phyloP scores from a whole-genome alignment of 1,140 invertebrate species.

The Harpegnathos saltator region DNA sequence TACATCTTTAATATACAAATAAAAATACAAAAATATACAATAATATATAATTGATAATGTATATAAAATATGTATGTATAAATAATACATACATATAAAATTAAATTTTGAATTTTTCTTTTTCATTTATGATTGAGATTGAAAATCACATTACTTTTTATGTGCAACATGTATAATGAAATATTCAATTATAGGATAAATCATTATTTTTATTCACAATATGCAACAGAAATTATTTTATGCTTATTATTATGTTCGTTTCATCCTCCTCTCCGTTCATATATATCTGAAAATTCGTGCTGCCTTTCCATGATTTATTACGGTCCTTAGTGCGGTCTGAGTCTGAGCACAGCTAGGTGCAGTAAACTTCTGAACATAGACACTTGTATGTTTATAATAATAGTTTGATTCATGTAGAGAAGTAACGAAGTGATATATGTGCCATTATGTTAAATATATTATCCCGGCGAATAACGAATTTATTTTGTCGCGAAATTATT shows the following conservation, averaged over 20 bases:
- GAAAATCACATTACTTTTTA: too few species aligned
- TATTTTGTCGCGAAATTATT: not conserved
- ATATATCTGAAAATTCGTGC: not conserved
- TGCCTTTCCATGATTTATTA: too few species aligned
- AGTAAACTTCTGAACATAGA: not conserved
- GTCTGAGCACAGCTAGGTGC: too few species aligned
- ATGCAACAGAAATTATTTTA: not conserved
- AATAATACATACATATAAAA: too few species aligned
- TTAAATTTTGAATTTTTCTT: too few species aligned
- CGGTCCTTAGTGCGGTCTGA: too few species aligned
- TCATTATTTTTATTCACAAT: not conserved
- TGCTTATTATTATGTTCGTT: not conserved
- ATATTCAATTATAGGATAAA: not conserved
- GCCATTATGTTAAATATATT: constrained; percentile 11
- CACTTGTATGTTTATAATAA: not conserved
- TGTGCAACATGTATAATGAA: not conserved
- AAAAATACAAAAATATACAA: too few species aligned
- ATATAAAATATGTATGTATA: too few species aligned
- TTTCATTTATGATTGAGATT: too few species aligned
- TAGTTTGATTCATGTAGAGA: not conserved
- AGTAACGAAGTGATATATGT: not conserved
- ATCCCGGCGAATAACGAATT: not conserved
- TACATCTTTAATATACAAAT: too few species aligned
- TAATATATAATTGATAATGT: too few species aligned
- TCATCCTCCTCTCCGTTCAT: not conserved